Base-by-base conservation (phyloP, 1,140 invertebrate genomes). In the Trichomalopsis sarcophagae region DNA sequence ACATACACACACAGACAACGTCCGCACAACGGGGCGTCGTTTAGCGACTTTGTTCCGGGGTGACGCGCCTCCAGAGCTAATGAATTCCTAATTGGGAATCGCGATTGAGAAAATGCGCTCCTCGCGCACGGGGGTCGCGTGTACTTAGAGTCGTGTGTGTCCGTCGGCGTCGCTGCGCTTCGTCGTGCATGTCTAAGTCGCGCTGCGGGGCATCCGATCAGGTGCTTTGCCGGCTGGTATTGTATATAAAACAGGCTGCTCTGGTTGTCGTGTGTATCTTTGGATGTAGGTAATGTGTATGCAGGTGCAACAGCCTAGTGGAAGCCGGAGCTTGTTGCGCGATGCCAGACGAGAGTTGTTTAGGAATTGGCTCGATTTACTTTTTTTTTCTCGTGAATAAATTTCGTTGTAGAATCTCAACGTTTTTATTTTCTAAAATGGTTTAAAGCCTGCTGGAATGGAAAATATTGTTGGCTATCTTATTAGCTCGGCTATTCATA, bases 11-110 rank as follows among this genome's bases (percentile, higher is more conserved):
- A 62, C 55, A 2, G 14, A 62, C 55, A 62, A 62, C 5, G 55
- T 62, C 6, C 55, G 6, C 55, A 7, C 55, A 62, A 2, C 14
- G 68, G 68, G 68, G 30, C 68, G 68, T 33, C 55, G 21, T 30
- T 30, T 71, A 33, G 33, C 27, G 68, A 71, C 68, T 71, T 71
- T 71, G 68, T 71, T 71, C 68, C 68, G 68, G 68, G 68, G 27
- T 71, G 68, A 71, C 68, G 68, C 68, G 68, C 68, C 68, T 71
- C 23, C 23, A 27, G 23, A 27, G 68, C 68, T 71, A 66, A 66
- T 71, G 23, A 71, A 71, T 71, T 71, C 23, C 68, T 33, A 33
- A 71, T 71, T 33, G 68, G 23, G 68, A 71, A 33, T 71, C 23
- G 68, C 23, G 55, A 62, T 62, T 33, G 68, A 33, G 68, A 71